Evolutionary conservation across 2,113 vertebrate genomes (phyloP).

Genomic region (Porphyrio hochstetteri): DNA sequence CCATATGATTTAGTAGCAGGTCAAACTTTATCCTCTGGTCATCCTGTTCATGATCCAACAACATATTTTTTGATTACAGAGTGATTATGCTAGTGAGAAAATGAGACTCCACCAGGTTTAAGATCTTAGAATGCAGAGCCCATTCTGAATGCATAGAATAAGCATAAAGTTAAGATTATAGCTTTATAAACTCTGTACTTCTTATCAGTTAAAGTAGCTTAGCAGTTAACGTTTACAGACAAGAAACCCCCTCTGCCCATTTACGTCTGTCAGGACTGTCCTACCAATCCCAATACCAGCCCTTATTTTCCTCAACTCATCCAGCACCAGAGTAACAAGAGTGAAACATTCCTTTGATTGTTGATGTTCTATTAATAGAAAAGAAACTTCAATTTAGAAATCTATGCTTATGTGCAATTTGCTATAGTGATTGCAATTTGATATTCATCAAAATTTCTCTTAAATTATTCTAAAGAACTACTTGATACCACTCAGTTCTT

Average conservation of each 20-base stretch:
- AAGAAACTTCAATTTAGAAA: neutral
- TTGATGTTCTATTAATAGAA: neutral
- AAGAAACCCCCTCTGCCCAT: neutral
- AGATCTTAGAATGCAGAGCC: neutral
- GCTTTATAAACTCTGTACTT: neutral
- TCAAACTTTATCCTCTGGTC: neutral
- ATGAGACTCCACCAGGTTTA: neutral
- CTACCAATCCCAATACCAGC: neutral
- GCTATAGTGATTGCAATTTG: neutral
- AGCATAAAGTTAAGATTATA: neutral
- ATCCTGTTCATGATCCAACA: neutral
- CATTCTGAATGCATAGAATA: neutral
- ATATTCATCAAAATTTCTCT: neutral
- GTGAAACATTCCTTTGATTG: neutral
- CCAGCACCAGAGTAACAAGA: neutral
- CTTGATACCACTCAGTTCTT: neutral
- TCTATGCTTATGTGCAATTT: neutral
- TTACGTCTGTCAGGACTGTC: neutral
- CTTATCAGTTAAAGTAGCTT: neutral
- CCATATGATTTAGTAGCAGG: neutral
- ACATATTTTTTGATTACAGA: neutral
- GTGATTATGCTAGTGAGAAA: neutral
- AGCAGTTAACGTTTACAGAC: neutral
- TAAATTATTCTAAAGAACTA: constrained; percentile 14
- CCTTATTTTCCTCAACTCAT: neutral